Percentiles rank a stretch among this genome's conserved stretches.
These are phyloP conservation scores for Apostichopus leukothele DNA, from an alignment of 53 echinoderm and acorn worm species.

Conservation along the genomic window DNA sequence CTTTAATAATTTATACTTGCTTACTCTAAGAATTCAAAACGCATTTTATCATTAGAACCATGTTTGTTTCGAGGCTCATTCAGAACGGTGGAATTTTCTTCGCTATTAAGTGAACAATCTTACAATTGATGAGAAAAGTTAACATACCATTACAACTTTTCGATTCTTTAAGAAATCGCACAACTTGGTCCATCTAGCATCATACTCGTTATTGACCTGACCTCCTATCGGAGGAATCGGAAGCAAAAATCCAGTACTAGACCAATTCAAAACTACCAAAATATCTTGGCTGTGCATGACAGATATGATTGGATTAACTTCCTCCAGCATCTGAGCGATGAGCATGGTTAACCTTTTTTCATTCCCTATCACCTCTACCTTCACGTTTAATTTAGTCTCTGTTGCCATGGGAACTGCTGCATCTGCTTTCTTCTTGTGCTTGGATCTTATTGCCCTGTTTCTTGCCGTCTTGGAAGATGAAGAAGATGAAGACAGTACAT, in stretches of 20 bases:
- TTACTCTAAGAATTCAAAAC: too few species aligned
- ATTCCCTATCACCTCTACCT: background rate
- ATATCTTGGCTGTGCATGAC: background rate
- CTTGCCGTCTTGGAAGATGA: background rate
- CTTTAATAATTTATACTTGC: too few species aligned
- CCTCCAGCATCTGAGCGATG: background rate
- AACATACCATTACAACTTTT: background rate
- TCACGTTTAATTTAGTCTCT: background rate
- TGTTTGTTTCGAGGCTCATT: too few species aligned
- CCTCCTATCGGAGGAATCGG: background rate
- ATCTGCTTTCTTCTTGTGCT: background rate
- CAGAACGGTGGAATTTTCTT: too few species aligned
- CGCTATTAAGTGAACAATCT: too few species aligned
- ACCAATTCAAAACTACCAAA: conserved; percentile 9
- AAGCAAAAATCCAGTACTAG: background rate
- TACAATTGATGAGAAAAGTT: background rate
- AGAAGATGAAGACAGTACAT: background rate
- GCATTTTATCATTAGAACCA: too few species aligned
- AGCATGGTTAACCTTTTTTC: background rate
- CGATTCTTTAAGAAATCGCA: background rate
- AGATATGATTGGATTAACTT: background rate
- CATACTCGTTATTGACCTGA: background rate
- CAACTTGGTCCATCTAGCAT: background rate
- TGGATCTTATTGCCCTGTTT: background rate
- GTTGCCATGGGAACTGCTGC: background rate